phyloP scores from a whole-genome alignment of 2,113 vertebrate species.

The Cathartes aura region DNA sequence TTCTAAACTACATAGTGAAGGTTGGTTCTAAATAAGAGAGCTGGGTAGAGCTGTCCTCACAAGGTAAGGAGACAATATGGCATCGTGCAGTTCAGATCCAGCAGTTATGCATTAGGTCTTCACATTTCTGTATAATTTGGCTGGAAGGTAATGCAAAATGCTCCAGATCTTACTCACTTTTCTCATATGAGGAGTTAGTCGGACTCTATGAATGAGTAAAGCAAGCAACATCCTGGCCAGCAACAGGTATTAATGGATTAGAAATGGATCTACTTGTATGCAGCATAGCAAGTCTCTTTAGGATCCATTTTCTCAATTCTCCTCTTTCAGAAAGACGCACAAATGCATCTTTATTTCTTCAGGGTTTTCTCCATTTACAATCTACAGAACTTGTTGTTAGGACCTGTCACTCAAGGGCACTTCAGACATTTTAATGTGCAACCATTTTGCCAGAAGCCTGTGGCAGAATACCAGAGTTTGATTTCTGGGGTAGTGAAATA shows the following conservation, averaged over 20 bases:
- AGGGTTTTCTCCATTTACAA: neutral
- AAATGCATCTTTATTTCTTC: neutral
- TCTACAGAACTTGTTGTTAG: neutral
- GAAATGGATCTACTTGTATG: neutral
- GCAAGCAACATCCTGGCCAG: neutral
- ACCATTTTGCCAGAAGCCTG: neutral
- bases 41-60: neutral
- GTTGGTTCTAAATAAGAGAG: neutral
- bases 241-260: neutral
- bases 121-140: neutral
- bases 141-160: neutral
- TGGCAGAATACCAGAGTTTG: neutral
- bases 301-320: neutral
- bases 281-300: neutral
- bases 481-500: neutral
- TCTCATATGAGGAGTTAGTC: neutral
- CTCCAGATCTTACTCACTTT: neutral
- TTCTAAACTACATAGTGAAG: neutral
- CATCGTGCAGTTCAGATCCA: neutral
- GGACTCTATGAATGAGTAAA: neutral
- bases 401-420: neutral
- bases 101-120: neutral
- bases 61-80: neutral
- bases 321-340: neutral
- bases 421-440: neutral